These are phyloP conservation scores for Dreissena polymorpha DNA, from an alignment of 1,140 invertebrate genomes.

Conservation along the genomic window DNA sequence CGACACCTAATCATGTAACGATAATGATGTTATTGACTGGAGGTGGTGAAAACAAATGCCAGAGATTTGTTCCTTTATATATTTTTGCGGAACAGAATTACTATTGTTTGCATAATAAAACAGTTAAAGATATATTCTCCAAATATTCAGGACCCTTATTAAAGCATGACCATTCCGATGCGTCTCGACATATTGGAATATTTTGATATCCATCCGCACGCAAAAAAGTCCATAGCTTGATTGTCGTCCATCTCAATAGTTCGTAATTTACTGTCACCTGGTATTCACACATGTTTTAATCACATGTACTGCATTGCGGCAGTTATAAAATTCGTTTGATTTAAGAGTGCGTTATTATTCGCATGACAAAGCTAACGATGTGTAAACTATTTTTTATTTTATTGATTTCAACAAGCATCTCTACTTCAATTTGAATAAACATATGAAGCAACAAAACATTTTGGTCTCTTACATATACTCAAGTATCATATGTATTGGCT, in stretches of 20 bases:
- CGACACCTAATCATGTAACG: not conserved
- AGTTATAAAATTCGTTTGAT: not conserved
- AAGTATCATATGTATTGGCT: no score
- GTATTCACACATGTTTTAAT: not conserved
- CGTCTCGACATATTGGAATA: constrained; percentile 28
- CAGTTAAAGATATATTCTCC: constrained; percentile 39
- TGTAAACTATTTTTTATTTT: no score
- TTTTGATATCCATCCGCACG: constrained; percentile 21
- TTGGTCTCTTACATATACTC: no score
- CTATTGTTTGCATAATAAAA: constrained; percentile 49
- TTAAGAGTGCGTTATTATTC: not conserved
- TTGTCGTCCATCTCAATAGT: no score
- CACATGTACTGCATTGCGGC: not conserved
- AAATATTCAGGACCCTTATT: constrained; percentile 11
- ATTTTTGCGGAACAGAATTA: constrained; percentile 16
- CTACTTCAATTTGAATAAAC: no score
- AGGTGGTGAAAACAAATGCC: not conserved
- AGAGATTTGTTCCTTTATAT: constrained; percentile 4
- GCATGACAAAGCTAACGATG: not conserved
- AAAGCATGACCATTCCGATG: constrained; percentile 42
- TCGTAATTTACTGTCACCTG: constrained; percentile 3
- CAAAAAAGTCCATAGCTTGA: no score
- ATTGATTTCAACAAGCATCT: no score
- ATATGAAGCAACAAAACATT: no score
- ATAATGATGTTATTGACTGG: not conserved